These are phyloP conservation scores for Protobothrops flavoviridis DNA, from an alignment of 2,113 vertebrate species.

Conservation along the genomic window DNA sequence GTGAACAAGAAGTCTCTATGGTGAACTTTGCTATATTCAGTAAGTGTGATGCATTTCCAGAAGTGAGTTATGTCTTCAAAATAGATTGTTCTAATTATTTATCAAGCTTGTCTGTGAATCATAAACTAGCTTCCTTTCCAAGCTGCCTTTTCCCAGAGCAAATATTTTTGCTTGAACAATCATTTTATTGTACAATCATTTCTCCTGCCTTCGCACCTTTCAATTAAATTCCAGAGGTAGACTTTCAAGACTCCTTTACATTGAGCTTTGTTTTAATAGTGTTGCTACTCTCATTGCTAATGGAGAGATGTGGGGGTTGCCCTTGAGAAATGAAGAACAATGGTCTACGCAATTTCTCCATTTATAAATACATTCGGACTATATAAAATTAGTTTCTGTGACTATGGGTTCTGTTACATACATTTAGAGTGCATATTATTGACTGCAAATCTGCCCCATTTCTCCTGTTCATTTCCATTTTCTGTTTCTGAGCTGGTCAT, in stretches of 20 bases:
- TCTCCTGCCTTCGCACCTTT: not conserved
- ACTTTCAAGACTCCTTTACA: not conserved
- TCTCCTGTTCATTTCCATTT: not conserved
- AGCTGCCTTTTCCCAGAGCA: not conserved
- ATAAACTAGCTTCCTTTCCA: not conserved
- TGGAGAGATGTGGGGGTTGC: not conserved
- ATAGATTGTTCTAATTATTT: not conserved
- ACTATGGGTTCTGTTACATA: not conserved
- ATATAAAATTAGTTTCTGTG: not conserved
- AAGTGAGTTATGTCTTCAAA: not conserved
- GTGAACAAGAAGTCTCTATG: not conserved
- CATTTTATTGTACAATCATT: not conserved
- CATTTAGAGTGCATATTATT: not conserved
- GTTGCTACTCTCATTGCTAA: not conserved
- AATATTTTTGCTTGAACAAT: not conserved
- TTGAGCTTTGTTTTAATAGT: not conserved
- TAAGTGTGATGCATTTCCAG: not conserved
- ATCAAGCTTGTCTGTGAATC: not conserved
- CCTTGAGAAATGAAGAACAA: not conserved
- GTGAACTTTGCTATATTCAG: not conserved
- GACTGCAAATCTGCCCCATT: not conserved
- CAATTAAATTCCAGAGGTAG: not conserved
- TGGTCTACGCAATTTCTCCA: not conserved
- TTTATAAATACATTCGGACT: not conserved
- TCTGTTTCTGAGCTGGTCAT: not conserved